Evolutionary conservation across 2,797 vertebrate species (phyloP), one percentile per base, ranked within the genome.

Genomic region (Bovichtus variegatus): DNA sequence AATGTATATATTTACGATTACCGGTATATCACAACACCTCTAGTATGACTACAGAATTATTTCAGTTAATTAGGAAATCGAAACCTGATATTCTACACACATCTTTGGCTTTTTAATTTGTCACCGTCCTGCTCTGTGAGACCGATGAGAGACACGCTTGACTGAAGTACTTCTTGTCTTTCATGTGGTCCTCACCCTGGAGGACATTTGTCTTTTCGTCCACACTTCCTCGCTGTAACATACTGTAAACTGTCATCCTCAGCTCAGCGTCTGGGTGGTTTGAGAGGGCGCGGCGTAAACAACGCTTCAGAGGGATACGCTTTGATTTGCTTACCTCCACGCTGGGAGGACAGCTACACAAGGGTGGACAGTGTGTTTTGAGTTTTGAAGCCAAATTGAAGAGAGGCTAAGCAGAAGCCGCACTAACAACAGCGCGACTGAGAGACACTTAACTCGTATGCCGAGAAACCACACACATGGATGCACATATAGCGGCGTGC

Each of bases 361-460:
- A 31, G 80, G 75, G 84, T 60, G 77, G 83, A 89, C 80, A 67
- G 81, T n/a, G 4, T 90, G 84, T 87, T 86, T 78, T 76, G 81
- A 88, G 62, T 82, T 86, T 40, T 55, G 29, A 62, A 78, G 72
- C 57, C 79, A 90, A 93, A 91, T 89, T 93, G 88, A 92, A 92
- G 85, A 83, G 76, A 82, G 67, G 70, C 36, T 75, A 68, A 60
- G 50, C 43, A 11, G 59, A 81, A 79, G 85, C 73, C 58, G 1
- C 63, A 69, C 81, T 80, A 74, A 90, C 84, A 89, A 91, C 83
- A 85, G 75, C 82, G 77, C 81, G 82, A 81, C 78, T 62, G 23
- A 62, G 59, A 69, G 82, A 87, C 83, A 78, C 84, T n/a, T 75
- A 88, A 89, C 75, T 89, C 91, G 87, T 91, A 90, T 31, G 73